phyloP scores from a whole-genome alignment of 2,888 invertebrate genomes.

The Eumacrocentrus americanus region DNA sequence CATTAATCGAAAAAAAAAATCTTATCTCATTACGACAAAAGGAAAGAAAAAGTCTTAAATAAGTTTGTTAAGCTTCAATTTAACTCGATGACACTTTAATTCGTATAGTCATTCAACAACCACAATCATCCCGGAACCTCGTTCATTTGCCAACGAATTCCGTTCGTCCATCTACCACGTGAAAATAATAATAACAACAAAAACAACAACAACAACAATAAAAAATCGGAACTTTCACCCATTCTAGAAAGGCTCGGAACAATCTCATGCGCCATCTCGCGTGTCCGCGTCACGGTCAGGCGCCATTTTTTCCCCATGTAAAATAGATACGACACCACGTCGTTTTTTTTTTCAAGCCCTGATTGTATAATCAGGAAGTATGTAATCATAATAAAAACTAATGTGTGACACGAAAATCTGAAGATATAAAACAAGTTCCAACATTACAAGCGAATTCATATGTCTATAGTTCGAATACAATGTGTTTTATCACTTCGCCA shows the following conservation, averaged over 20 bases:
- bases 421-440: not conserved
- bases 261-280: conserved; percentile 26
- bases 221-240: conserved; percentile 22
- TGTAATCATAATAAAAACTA: not conserved
- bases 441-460: too few relatives aligned
- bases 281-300: conserved; percentile 24
- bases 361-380: not conserved
- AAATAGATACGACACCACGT: not conserved
- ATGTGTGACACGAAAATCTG: not conserved
- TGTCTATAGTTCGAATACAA: too few relatives aligned
- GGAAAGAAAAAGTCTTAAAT: not conserved
- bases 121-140: conserved; percentile 10
- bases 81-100: conserved; percentile 6
- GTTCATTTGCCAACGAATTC: conserved; percentile 16
- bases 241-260: conserved; percentile 22
- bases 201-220: not conserved
- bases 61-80: conserved; percentile 9
- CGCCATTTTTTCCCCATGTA: conserved; percentile 10
- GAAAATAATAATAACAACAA: not conserved
- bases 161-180: conserved; percentile 3
- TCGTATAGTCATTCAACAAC: not conserved
- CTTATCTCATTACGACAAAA: not conserved
- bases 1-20: not conserved
- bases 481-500: too few relatives aligned
- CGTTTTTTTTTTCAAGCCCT: not conserved